Percentiles rank a stretch among this genome's conserved stretches.
Evolutionary conservation across 2,888 invertebrate species (phyloP).

Genomic region (Branchinecta sandiegonensis): DNA sequence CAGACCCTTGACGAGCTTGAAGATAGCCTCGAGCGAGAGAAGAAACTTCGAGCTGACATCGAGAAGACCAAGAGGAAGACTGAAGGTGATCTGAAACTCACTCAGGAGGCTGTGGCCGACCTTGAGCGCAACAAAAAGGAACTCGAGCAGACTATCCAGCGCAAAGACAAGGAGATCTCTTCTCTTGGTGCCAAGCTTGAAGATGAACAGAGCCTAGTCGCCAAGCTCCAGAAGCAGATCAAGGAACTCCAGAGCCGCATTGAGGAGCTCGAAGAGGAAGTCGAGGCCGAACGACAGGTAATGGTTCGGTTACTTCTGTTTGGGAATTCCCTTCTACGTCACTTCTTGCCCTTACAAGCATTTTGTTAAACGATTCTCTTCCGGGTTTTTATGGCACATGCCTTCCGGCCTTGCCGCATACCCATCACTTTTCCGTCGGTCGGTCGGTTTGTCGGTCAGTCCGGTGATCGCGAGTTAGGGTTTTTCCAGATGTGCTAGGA

Average conservation of each 20-base stretch:
- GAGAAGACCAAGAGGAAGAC: constrained; percentile 98
- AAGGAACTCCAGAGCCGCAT: constrained; percentile 96
- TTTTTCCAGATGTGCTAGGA: too few relatives aligned
- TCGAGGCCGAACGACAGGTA: constrained; percentile 88
- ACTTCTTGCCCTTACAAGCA: too few relatives aligned
- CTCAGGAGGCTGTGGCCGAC: constrained; percentile 93
- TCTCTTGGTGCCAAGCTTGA: constrained; percentile 82
- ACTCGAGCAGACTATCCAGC: constrained; percentile 90
- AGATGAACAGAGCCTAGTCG: constrained; percentile 94
- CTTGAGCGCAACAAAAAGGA: constrained; percentile 97
- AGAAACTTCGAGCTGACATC: constrained; percentile 93
- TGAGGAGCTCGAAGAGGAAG: constrained; percentile 98
- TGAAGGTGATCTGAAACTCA: constrained; percentile 96
- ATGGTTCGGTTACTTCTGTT: constrained; percentile 15
- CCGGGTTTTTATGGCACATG: too few relatives aligned
- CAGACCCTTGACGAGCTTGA: constrained; percentile 97
- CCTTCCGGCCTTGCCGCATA: too few relatives aligned
- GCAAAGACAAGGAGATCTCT: constrained; percentile 97
- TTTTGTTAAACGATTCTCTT: too few relatives aligned
- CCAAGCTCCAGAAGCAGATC: constrained; percentile 96
- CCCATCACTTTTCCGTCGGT: too few relatives aligned
- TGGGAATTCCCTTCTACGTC: too few relatives aligned
- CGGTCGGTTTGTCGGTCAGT: too few relatives aligned
- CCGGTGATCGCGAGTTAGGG: too few relatives aligned
- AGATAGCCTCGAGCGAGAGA: constrained; percentile 96